Conservation (phyloP, 2,797 vertebrate genomes). For the Triplophysa yarkandensis region DNA sequence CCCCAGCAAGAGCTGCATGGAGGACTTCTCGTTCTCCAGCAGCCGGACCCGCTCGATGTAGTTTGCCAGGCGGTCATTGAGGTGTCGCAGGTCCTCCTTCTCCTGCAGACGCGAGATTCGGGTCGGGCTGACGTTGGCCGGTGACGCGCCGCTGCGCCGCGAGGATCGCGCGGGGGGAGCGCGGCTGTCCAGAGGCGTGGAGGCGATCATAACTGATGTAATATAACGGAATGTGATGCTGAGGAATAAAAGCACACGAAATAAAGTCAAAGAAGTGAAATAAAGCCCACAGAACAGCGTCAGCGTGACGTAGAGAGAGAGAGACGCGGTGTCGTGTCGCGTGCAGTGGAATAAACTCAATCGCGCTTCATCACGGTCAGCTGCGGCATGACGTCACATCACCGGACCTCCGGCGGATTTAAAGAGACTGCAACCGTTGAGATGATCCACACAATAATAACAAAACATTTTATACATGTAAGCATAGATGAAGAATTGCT, state of each 20-base stretch:
- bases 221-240: background rate
- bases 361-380: conserved; percentile 1
- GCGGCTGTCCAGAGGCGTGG: conserved; percentile 65
- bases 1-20: conserved; percentile 69
- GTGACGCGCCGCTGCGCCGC: conserved; percentile 40
- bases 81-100: conserved; percentile 77
- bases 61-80: conserved; percentile 82
- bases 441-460: too few species aligned
- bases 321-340: too few species aligned
- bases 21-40: conserved; percentile 74
- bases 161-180: conserved; percentile 59
- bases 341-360: background rate
- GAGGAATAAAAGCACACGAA: background rate
- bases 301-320: background rate
- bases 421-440: background rate
- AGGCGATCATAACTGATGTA: conserved; percentile 58
- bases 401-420: background rate
- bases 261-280: background rate
- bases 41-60: conserved; percentile 79
- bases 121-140: conserved; percentile 64
- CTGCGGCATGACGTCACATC: background rate
- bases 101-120: conserved; percentile 74
- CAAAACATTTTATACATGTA: too few species aligned
- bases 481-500: too few species aligned
- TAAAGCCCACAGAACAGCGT: background rate